These are phyloP conservation scores for Nemoura dubitans DNA, from an alignment of 2,888 invertebrate species.

Conservation along the genomic window DNA sequence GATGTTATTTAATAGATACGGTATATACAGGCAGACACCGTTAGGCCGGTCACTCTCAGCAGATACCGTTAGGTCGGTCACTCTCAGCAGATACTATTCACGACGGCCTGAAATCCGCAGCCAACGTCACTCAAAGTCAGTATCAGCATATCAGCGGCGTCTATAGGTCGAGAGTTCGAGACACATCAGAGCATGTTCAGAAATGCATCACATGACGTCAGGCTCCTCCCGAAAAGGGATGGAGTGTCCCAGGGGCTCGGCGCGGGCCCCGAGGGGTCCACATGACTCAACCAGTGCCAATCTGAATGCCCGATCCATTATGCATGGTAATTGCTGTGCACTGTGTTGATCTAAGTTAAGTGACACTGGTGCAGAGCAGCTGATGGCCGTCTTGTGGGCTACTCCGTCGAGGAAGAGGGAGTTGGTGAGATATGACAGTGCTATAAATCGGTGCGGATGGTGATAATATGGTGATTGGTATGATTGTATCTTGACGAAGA, in stretches of 20 bases:
- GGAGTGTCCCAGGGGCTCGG: conserved; percentile 45
- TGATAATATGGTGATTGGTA: no score
- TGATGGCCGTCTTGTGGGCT: background rate
- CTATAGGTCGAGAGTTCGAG: background rate
- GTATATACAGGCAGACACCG: no score
- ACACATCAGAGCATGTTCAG: background rate
- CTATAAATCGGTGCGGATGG: background rate
- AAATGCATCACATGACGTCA: conserved; percentile 55
- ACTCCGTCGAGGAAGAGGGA: background rate
- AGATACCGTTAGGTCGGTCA: no score
- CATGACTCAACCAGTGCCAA: conserved; percentile 43
- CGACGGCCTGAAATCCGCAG: no score
- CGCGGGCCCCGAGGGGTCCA: conserved; percentile 44
- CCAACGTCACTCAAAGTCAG: background rate
- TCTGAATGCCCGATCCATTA: conserved; percentile 50
- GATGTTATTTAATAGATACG: no score
- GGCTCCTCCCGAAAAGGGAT: conserved; percentile 59
- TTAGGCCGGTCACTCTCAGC: no score
- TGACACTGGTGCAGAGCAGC: background rate
- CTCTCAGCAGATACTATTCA: no score
- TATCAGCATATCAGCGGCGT: background rate
- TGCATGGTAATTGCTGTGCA: conserved; percentile 53
- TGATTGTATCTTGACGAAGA: no score
- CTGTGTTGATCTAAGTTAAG: conserved; percentile 42
- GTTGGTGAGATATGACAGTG: conserved; percentile 40